Conservation (phyloP, 2,113 vertebrate species). For the Callionymus lyra region DNA sequence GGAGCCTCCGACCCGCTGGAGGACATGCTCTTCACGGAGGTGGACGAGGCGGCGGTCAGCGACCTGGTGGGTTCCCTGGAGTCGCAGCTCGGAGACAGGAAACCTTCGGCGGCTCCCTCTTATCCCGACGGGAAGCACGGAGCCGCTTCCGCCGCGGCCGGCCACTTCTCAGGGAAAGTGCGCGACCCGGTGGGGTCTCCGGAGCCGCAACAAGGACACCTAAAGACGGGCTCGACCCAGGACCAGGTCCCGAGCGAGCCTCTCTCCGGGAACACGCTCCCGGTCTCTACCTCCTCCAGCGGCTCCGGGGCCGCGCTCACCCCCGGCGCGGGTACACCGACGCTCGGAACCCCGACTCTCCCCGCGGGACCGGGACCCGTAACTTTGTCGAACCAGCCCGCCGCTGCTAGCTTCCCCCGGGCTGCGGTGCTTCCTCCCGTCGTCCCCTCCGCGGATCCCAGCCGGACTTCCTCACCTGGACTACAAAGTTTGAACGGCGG, state of each 20-base stretch:
- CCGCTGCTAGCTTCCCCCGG: slow-evolving; percentile 43
- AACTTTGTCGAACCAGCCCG: slow-evolving; percentile 48
- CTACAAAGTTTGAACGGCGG: slow-evolving; percentile 59
- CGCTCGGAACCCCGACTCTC: slow-evolving; percentile 42
- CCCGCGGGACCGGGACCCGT: slow-evolving; percentile 48
- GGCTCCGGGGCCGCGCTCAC: slow-evolving; percentile 37
- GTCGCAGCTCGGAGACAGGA: slow-evolving; percentile 69
- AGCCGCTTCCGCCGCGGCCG: slow-evolving; percentile 31
- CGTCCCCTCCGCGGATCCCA: slow-evolving; percentile 15
- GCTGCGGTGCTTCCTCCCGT: slow-evolving; percentile 21
- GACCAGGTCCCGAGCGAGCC: slow-evolving; percentile 42
- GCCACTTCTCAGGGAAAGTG: slow-evolving; percentile 65
- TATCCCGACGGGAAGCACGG: slow-evolving; percentile 46
- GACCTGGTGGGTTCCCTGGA: slow-evolving; percentile 77
- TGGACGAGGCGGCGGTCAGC: slow-evolving; percentile 81
- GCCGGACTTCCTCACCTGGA: slow-evolving; percentile 35
- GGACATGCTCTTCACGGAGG: slow-evolving; percentile 82
- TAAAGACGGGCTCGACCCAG: slow-evolving; percentile 47
- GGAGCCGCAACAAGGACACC: slow-evolving; percentile 69
- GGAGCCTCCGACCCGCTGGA: slow-evolving; percentile 80
- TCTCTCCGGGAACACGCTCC: slow-evolving; percentile 32
- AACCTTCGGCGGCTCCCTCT: slow-evolving; percentile 36
- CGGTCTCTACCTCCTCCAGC: slow-evolving; percentile 41
- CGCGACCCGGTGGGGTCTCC: slow-evolving; percentile 51
- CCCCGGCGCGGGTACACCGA: slow-evolving; percentile 42